Evolutionary conservation across 2,797 vertebrate genomes (phyloP), one percentile per base, ranked within the genome.

Genomic region (Poecilia picta): DNA sequence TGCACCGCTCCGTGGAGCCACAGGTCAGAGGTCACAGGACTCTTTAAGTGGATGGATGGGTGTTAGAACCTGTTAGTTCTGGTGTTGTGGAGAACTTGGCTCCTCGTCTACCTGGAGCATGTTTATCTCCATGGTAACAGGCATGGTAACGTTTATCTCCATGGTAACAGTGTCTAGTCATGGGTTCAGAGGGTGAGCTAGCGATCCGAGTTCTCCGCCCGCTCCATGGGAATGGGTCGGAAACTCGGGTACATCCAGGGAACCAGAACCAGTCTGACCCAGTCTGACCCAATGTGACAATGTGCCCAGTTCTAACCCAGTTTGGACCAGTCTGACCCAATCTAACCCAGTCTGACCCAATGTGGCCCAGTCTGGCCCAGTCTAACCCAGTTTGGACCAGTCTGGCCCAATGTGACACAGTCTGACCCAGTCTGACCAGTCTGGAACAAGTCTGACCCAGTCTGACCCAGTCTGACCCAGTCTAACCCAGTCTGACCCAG

Each of bases 1-100:
- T 98, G 97, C 98, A 98, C 81, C 97, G 98, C 82, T 94, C 97
- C 2, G 95, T 98, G 0, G 98, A 99, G 75, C 96, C 98, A 0
- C 98, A 99, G 98, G 98, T 99, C 79, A 74, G 93, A 83, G 39
- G 15, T 6, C 47, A 7, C 18, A 1, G 15, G 0, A 4, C 16
- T n/a, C n/a, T n/a, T n/a, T n/a, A n/a, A n/a, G n/a, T n/a, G 4
- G 8, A 6, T 53, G 51, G 23, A 20, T 53, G 51, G 23, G 12
- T 57, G 53, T 25, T 25, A 55, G 53, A 55, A 55, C 10, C 8
- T 55, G 23, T 4, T 55, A 25, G 4, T 55, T n/a, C 25, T 28
- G 55, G 55, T 57, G 55, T 57, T 57, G 55, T 57, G n/a, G 12
- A n/a, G 53, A 57, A n/a, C 25, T n/a, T 2, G 0, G 20, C n/a